Conservation (phyloP, 2,113 vertebrate species). For the Loxodonta africana region DNA sequence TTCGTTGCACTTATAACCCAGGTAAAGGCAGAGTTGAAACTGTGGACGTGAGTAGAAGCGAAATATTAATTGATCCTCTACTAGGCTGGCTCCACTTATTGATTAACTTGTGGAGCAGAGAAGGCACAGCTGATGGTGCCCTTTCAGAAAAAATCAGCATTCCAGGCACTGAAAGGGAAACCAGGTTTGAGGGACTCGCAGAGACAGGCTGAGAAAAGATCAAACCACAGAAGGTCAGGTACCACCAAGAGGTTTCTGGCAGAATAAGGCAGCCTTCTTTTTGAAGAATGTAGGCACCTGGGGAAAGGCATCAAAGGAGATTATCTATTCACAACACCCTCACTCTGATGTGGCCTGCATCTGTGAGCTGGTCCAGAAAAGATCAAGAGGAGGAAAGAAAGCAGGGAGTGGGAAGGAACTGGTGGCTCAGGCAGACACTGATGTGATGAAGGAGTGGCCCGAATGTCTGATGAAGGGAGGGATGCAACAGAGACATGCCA, state of each 20-base stretch:
- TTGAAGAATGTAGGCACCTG: slow-evolving; percentile 47
- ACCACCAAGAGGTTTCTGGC: slow-evolving; percentile 66
- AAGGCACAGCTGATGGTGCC: background rate
- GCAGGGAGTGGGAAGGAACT: background rate
- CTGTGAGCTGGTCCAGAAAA: slow-evolving; percentile 1
- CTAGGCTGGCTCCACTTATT: background rate
- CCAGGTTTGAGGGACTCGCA: slow-evolving; percentile 54
- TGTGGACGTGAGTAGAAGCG: background rate
- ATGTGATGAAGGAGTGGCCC: background rate
- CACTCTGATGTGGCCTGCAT: background rate
- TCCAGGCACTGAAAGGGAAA: slow-evolving; percentile 58
- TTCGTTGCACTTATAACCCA: background rate
- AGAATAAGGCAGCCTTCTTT: slow-evolving; percentile 46
- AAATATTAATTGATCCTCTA: background rate
- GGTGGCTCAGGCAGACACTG: background rate
- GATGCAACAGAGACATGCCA: accelerated
- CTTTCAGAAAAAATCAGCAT: slow-evolving; percentile 72
- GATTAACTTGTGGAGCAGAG: slow-evolving; percentile 20
- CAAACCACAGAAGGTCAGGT: slow-evolving; percentile 73
- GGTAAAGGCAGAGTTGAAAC: background rate
- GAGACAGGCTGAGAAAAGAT: slow-evolving; percentile 69
- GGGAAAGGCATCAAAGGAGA: slow-evolving; percentile 53
- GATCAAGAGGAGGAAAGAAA: slow-evolving; percentile 49
- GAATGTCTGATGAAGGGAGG: background rate
- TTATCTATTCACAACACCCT: slow-evolving; percentile 10